These are phyloP conservation scores for Euzophera pinguis DNA, from an alignment of 2,888 invertebrate species.

Conservation along the genomic window DNA sequence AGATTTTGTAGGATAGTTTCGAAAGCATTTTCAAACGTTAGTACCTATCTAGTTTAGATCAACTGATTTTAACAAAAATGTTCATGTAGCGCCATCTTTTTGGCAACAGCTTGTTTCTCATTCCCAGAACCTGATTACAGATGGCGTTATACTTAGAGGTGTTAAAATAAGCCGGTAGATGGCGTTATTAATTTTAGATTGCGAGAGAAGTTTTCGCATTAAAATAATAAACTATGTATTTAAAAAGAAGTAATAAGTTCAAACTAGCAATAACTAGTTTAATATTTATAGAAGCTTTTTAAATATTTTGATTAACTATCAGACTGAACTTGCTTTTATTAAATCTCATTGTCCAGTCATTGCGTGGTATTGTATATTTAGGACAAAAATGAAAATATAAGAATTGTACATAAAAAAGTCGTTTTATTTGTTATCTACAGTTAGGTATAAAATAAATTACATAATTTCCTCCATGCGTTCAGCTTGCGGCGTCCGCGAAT, in stretches of 20 bases:
- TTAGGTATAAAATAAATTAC: constrained; percentile 80
- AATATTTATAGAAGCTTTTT: constrained; percentile 31
- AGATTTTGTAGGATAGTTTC: constrained; percentile 18
- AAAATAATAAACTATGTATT: not conserved
- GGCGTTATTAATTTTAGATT: not conserved
- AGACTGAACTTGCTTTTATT: constrained; percentile 32
- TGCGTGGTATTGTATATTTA: not conserved
- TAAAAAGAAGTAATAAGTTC: constrained; percentile 28
- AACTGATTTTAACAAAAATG: too few relatives aligned
- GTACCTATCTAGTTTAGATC: too few relatives aligned
- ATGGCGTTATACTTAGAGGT: not conserved
- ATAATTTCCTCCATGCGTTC: constrained; percentile 54
- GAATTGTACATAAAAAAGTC: constrained; percentile 71
- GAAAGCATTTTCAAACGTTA: too few relatives aligned
- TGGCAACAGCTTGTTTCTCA: not conserved
- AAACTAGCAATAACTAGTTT: constrained; percentile 40
- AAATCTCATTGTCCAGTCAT: not conserved
- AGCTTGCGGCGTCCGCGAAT: constrained; percentile 53
- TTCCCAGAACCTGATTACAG: not conserved
- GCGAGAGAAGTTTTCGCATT: not conserved
- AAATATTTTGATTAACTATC: constrained; percentile 36
- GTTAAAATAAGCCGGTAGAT: not conserved
- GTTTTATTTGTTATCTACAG: constrained; percentile 78
- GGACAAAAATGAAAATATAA: constrained; percentile 9
- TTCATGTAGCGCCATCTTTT: constrained; percentile 1